Evolutionary conservation across 2,888 invertebrate species (phyloP).

Genomic region (Ferrisia virgata): DNA sequence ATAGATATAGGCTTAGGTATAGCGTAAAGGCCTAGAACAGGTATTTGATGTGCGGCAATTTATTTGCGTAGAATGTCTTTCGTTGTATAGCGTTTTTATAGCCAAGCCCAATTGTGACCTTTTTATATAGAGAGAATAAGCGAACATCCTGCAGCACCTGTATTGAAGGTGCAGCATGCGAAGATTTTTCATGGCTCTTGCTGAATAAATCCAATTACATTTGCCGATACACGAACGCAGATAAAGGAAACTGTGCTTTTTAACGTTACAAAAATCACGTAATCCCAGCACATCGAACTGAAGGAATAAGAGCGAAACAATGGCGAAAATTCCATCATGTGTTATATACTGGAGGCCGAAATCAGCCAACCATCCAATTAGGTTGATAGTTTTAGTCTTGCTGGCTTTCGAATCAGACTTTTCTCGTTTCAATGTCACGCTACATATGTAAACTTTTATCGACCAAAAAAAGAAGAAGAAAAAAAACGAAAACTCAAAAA

Average conservation of each 20-base stretch:
- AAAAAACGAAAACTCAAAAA: too few species aligned
- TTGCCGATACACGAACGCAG: constrained; percentile 3
- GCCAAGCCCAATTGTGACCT: not conserved
- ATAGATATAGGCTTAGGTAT: not conserved
- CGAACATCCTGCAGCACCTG: not conserved
- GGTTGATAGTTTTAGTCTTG: not conserved
- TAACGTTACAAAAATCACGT: constrained; percentile 22
- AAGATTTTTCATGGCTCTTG: not conserved
- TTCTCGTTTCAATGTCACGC: not conserved
- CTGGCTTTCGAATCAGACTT: not conserved
- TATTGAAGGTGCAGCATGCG: not conserved
- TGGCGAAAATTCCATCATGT: not conserved
- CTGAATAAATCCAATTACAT: constrained; percentile 20
- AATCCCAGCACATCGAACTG: not conserved
- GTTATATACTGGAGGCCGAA: not conserved
- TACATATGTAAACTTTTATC: not conserved
- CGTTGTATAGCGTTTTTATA: not conserved
- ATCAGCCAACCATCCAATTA: not conserved
- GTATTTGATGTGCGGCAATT: not conserved
- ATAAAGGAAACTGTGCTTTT: not conserved
- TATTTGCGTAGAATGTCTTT: not conserved
- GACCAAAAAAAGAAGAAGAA: not conserved
- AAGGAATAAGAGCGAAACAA: not conserved
- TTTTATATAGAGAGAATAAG: not conserved
- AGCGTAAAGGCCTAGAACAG: not conserved